Base-by-base conservation (phyloP, 2,888 invertebrate genomes). In the Aleiodes testaceus region DNA sequence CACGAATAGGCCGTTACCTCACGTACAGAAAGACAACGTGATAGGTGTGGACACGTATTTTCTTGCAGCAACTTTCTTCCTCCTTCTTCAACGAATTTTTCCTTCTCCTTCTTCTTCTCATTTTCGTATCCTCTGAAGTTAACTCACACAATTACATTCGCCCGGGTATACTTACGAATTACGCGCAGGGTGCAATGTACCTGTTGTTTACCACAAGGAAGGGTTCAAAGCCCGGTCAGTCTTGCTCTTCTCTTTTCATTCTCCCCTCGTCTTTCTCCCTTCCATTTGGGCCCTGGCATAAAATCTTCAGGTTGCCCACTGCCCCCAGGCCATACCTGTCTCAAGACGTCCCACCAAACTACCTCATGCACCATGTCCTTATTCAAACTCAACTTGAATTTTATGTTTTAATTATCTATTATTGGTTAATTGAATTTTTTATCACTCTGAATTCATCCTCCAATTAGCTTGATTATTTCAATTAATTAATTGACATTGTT, bases 221-320 rank as follows among this genome's bases (percentile, higher is more conserved):
- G 59, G 59, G 86, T 85, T 86, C 86, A 86, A 86, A 86, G 86
- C 82, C 86, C 86, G 86, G 83, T 84, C 83, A 84, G 81, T 82
- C 80, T 83, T 84, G 82, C 84, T 84, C 61, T 82, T 81, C 80
- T 79, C 75, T 74, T 6, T 3, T 22, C 45, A 53, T 22, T 49
- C 63, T 55, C 45, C 42, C 64, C 49, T 52, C 42, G 18, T 22
- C 20, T 59, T 68, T 47, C 66, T 63, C 47, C 18, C 49, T 14
- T 20, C 53, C 45, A 61, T 26, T 53, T n/a, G 53, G 53, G 20
- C 53, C 22, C 53, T 53, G 20, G 9, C 53, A 53, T 53, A 26
- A 22, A 30, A 53, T 53, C 22, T 22, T 22, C 20, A 1, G 18
- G 52, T 52, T 12, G 22, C 11, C 9, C 11, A 20, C 59, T 42